Percentiles rank a stretch among this genome's conserved stretches.
phyloP scores from a whole-genome alignment of 2,797 vertebrate species.

The Ispidina picta region DNA sequence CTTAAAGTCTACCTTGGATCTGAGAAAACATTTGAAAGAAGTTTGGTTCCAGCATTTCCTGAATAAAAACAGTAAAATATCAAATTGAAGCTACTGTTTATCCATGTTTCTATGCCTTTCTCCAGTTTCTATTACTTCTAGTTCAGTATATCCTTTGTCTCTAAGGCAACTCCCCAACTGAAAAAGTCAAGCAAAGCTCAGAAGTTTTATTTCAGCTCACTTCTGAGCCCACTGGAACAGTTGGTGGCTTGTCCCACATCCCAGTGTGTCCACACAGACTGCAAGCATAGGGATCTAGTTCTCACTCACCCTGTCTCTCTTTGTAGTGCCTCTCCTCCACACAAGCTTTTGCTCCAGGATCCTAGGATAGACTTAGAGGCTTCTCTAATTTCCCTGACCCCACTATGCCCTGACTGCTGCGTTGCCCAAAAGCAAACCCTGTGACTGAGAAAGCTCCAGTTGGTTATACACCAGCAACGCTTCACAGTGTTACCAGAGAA shows the following conservation, averaged over 20 bases:
- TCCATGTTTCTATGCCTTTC: background rate
- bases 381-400: background rate
- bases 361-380: background rate
- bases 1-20: background rate
- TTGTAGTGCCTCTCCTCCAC: background rate
- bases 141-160: background rate
- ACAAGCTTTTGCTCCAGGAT: background rate
- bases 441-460: background rate
- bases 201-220: background rate
- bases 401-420: accelerated
- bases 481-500: background rate
- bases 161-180: background rate
- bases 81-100: background rate
- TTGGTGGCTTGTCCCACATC: background rate
- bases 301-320: accelerated
- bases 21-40: background rate
- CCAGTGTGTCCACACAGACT: background rate
- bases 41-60: background rate
- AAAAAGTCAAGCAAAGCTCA: background rate
- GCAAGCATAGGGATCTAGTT: background rate
- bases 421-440: background rate
- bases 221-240: background rate
- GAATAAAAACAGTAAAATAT: background rate
- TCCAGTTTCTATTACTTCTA: background rate
- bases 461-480: background rate